Percentiles rank a stretch among this genome's conserved stretches.
These are phyloP conservation scores for Melipona quadrifasciata DNA, from an alignment of 1,140 invertebrate genomes.

Conservation along the genomic window DNA sequence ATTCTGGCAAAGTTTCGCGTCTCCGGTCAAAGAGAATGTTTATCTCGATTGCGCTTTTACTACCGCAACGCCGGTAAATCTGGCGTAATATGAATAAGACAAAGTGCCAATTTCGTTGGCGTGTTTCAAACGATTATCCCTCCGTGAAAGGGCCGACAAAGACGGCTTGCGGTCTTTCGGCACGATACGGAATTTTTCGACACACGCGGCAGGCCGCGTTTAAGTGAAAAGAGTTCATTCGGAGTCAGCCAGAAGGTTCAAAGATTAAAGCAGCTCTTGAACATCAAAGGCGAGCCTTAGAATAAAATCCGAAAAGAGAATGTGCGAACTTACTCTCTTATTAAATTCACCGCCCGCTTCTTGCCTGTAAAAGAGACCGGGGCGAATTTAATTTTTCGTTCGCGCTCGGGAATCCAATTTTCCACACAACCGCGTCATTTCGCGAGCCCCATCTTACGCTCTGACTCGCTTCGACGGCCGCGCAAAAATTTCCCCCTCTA, in stretches of 20 bases:
- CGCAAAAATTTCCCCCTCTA: background rate
- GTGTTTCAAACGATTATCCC: background rate
- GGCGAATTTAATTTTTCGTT: conserved; percentile 48
- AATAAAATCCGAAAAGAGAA: conserved; percentile 49
- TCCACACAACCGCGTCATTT: conserved; percentile 36
- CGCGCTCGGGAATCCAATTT: conserved; percentile 35
- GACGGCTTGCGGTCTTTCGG: background rate
- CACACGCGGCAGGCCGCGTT: background rate
- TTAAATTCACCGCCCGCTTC: conserved; percentile 28
- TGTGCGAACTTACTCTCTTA: conserved; percentile 40
- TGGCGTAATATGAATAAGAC: background rate
- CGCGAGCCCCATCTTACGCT: conserved; percentile 1
- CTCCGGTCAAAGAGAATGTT: background rate
- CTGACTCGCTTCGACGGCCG: background rate
- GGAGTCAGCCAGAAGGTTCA: conserved; percentile 22
- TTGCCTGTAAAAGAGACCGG: conserved; percentile 18
- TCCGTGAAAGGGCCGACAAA: background rate
- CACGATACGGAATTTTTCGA: conserved; percentile 18
- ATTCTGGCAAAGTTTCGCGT: background rate
- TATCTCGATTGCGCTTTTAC: background rate
- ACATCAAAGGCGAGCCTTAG: conserved; percentile 33
- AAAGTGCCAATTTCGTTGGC: conserved; percentile 3
- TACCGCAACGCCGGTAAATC: background rate
- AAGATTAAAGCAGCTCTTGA: conserved; percentile 49
- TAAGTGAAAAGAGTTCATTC: conserved; percentile 37